Evolutionary conservation across 2,888 invertebrate species (phyloP), one percentile per base, ranked within the genome.

Genomic region (Lycocerus yunnanus): DNA sequence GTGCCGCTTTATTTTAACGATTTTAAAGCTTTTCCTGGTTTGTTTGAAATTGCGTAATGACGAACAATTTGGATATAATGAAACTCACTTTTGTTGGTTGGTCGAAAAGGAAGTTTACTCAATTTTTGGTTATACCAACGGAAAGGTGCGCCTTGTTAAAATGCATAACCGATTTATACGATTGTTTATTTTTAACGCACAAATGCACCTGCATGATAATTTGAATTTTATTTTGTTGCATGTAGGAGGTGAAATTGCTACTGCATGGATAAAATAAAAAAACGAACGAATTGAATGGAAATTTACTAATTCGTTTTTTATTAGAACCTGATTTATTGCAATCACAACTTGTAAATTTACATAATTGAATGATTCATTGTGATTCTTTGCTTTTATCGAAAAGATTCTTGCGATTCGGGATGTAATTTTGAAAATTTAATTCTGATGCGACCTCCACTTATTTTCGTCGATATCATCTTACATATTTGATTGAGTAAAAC

Each of bases 151-250:
- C 61, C 61, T 16, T 15, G 61, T 20, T 59, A 15, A 58, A 70
- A 65, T 58, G 58, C 24, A 16, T 66, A 71, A 71, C 66, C 65
- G 65, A 71, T 66, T 24, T 66, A 43, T 63, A 20, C 65, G 58
- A 10, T 43, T 58, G 68, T 65, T 58, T 58, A 58, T 58, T 71
- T 24, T 65, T 11, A 58, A 11, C 16, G 27, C 15, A 58, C 58
- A 69, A 66, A 21, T 59, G 71, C 71, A 71, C 66, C 59, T 71
- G 71, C 66, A 66, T 71, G 71, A 13, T 61, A 18, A 63, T 63
- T 24, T 69, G 21, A 58, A 67, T 27, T 66, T 66, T 15, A 27
- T 66, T 6, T 66, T 15, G 27, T 21, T 27, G 66, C 66, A 63
- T 66, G 66, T 66, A 15, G 27, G 15, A 15, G 16, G 63, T 63